phyloP scores from a whole-genome alignment of 1,140 invertebrate species.

The Microplitis mediator region DNA sequence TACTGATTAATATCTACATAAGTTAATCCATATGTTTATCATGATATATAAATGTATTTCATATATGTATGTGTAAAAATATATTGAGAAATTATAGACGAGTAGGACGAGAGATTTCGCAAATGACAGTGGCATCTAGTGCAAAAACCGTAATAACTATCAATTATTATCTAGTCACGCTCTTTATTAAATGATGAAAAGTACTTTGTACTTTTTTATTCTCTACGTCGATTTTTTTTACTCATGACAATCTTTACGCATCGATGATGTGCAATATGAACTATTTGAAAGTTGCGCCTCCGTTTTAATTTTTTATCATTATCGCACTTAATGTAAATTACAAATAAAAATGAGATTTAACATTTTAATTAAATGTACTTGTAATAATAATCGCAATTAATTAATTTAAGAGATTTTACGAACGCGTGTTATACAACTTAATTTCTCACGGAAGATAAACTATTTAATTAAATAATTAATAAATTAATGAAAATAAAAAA shows the following conservation, averaged over 20 bases:
- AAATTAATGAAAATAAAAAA: not conserved
- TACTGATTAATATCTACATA: slow-evolving; percentile 14
- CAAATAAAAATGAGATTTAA: not conserved
- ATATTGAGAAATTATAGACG: not conserved
- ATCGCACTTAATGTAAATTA: not conserved
- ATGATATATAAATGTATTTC: too few species aligned
- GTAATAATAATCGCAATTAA: not conserved
- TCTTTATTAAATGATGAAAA: not conserved
- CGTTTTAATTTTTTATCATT: not conserved
- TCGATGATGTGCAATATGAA: not conserved
- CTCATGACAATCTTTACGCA: slow-evolving; percentile 6
- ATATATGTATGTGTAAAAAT: not conserved
- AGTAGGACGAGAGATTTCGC: slow-evolving; percentile 30
- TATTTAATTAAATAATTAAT: not conserved
- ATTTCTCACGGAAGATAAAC: not conserved
- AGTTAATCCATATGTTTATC: not conserved
- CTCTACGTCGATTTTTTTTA: slow-evolving; percentile 7
- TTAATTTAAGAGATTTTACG: not conserved
- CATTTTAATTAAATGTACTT: not conserved
- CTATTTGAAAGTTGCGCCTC: not conserved
- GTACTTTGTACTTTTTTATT: slow-evolving; percentile 14
- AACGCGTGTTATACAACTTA: not conserved
- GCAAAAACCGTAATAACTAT: slow-evolving; percentile 44
- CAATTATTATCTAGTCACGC: slow-evolving; percentile 22
- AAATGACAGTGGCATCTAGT: slow-evolving; percentile 38